Evolutionary conservation across 1,140 invertebrate genomes (phyloP).

Genomic region (Lithobius niger): DNA sequence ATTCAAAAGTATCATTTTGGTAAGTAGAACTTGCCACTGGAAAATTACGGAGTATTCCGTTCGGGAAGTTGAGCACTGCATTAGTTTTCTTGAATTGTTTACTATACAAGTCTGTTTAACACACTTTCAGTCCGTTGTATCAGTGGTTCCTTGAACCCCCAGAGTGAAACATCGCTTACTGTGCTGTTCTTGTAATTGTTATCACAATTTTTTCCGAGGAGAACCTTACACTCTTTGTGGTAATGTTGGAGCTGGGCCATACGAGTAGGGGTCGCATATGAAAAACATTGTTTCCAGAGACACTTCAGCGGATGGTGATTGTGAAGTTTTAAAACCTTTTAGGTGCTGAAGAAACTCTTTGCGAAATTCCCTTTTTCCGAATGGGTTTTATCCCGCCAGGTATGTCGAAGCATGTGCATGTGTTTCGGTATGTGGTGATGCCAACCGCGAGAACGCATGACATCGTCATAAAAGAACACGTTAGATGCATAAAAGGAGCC

Average conservation of each 20-base stretch:
- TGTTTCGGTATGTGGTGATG: no score
- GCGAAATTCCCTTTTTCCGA: conserved; percentile 86
- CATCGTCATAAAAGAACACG: conserved; percentile 32
- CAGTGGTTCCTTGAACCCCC: no score
- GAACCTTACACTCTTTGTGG: conserved; percentile 78
- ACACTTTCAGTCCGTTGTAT: no score
- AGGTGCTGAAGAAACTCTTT: conserved; percentile 87
- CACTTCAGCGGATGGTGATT: conserved; percentile 87
- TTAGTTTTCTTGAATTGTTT: no score
- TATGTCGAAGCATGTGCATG: conserved; percentile 50
- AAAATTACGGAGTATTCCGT: no score
- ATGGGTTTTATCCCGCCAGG: conserved; percentile 76
- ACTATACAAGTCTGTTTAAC: no score
- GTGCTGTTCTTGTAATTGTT: no score
- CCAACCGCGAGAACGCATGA: conserved; percentile 18
- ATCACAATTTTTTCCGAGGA: no score
- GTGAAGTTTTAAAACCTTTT: conserved; percentile 73
- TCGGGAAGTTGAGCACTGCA: no score
- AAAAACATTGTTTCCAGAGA: conserved; percentile 65
- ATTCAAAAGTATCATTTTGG: no score
- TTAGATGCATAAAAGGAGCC: conserved; percentile 29
- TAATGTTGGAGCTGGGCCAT: conserved; percentile 88
- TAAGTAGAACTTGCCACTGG: no score
- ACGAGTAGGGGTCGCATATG: conserved; percentile 63
- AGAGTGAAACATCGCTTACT: no score